Conservation (phyloP, 1,140 invertebrate genomes). For the Bathynomus jamesi region DNA sequence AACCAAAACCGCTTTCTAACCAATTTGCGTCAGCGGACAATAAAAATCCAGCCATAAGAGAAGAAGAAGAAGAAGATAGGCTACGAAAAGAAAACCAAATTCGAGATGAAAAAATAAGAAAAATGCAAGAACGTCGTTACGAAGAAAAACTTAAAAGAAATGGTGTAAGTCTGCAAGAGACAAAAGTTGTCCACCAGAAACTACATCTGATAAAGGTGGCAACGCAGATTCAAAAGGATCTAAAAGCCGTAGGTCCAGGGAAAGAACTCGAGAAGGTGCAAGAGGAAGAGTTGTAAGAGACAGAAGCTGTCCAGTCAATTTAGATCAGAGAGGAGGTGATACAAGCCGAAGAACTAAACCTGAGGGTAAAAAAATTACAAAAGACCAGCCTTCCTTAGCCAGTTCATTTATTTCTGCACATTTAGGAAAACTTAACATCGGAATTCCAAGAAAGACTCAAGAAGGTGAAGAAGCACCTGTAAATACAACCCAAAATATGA, state of each 20-base stretch:
- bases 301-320: slow-evolving; percentile 10
- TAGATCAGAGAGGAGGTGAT: slow-evolving; percentile 21
- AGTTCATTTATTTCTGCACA: not conserved
- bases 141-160: slow-evolving; percentile 27
- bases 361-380: not conserved
- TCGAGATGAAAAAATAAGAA: slow-evolving; percentile 33
- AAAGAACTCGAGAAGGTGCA: not conserved
- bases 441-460: not conserved
- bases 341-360: slow-evolving; percentile 4
- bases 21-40: not conserved
- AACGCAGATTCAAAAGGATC: slow-evolving; percentile 1
- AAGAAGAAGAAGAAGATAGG: not conserved
- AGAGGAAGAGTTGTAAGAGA: slow-evolving; percentile 15
- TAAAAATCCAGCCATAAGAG: not conserved
- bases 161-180: not conserved
- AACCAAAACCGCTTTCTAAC: no score
- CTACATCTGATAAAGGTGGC: slow-evolving; percentile 3
- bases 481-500: no score
- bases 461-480: slow-evolving; percentile 7
- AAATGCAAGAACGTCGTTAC: slow-evolving; percentile 33
- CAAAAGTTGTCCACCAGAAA: slow-evolving; percentile 7
- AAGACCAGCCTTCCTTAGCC: slow-evolving; percentile 6
- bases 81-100: slow-evolving; percentile 27
- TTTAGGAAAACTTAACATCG: not conserved
- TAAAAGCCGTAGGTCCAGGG: slow-evolving; percentile 18